Evolutionary conservation across 1,140 invertebrate genomes (phyloP).

Genomic region (Alviniconcha marisindica): DNA sequence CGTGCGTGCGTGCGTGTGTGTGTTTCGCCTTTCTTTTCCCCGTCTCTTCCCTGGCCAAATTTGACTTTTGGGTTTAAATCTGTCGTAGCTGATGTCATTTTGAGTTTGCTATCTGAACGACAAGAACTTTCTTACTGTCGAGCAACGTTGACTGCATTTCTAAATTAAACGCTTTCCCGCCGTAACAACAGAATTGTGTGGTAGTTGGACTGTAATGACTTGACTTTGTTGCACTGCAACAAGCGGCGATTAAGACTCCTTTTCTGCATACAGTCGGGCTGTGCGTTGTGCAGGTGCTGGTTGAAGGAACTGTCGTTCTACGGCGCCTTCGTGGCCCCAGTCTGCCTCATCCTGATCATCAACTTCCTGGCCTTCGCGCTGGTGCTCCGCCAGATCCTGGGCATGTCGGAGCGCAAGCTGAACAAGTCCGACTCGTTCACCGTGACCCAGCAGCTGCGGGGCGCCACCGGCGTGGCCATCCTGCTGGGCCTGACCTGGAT

Average conservation of each 20-base stretch:
- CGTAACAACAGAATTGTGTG: constrained; percentile 63
- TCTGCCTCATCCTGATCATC: constrained; percentile 75
- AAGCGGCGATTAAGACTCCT: background rate
- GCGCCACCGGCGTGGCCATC: constrained; percentile 77
- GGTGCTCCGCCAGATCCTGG: constrained; percentile 72
- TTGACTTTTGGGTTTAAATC: no score
- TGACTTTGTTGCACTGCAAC: background rate
- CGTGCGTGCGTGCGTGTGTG: no score
- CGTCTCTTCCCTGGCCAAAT: no score
- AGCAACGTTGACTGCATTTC: no score
- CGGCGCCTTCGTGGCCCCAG: constrained; percentile 76
- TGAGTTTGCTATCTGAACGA: no score
- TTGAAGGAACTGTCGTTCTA: constrained; percentile 73
- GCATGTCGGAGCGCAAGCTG: constrained; percentile 51
- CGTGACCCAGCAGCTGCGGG: constrained; percentile 74
- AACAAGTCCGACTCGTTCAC: constrained; percentile 60
- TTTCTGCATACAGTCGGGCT: no score
- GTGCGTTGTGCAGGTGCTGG: constrained; percentile 70
- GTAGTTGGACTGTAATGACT: background rate
- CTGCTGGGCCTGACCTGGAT: constrained; percentile 79
- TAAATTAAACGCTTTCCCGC: no score
- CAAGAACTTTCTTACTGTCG: no score
- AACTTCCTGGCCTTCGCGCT: constrained; percentile 77
- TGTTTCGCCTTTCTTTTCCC: no score
- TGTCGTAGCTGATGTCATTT: no score